Evolutionary conservation across 1,140 invertebrate genomes (phyloP).

Genomic region (Magallana ariakensis): DNA sequence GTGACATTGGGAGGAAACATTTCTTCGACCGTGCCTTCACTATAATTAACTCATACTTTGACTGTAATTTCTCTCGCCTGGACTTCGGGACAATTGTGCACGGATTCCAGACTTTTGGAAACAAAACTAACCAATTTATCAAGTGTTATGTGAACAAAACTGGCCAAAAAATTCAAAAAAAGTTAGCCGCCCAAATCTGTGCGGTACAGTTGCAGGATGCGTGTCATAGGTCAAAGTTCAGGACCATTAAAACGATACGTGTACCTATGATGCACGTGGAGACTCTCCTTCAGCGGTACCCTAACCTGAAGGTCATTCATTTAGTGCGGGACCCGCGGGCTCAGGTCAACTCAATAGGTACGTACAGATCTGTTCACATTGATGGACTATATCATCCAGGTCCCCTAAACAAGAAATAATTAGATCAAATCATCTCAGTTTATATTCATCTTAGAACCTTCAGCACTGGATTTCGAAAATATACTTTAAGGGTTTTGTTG

Average conservation of each 20-base stretch:
- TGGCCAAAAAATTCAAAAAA: neutral
- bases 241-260: constrained; percentile 52
- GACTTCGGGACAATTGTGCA: neutral
- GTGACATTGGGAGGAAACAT: neutral
- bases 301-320: constrained; percentile 49
- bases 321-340: constrained; percentile 49
- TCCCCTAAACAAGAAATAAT: no score
- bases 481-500: no score
- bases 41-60: neutral
- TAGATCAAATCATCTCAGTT: no score
- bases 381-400: no score
- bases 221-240: neutral
- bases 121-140: neutral
- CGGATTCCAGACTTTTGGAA: constrained; percentile 25
- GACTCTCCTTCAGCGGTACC: constrained; percentile 17
- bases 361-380: neutral
- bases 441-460: no score
- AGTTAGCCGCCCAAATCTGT: neutral
- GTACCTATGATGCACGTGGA: constrained; percentile 31
- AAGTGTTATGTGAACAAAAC: constrained; percentile 1
- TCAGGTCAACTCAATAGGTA: constrained; percentile 39
- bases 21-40: constrained; percentile 1
- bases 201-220: neutral
- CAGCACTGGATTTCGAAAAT: no score
- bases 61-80: neutral